Conservation (phyloP, 2,888 invertebrate species). For the Branchipolynoe longqiensis region DNA sequence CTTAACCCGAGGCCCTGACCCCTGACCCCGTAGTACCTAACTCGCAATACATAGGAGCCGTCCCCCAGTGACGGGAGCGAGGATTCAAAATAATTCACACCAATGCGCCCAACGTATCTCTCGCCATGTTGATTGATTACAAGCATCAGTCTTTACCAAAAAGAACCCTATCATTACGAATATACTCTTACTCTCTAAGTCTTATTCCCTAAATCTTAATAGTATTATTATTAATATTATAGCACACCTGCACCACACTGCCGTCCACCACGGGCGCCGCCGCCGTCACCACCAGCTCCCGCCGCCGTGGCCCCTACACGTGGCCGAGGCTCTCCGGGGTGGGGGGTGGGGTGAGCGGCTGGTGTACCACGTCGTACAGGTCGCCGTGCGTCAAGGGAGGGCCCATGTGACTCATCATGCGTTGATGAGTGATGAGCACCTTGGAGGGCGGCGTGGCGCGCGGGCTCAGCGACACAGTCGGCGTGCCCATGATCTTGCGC, state of each 20-base stretch:
- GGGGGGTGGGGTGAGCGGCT: slow-evolving; percentile 36
- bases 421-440: slow-evolving; percentile 46
- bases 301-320: neutral
- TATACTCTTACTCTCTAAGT: neutral
- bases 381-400: neutral
- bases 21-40: neutral
- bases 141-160: neutral
- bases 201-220: neutral
- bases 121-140: neutral
- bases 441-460: slow-evolving; percentile 47
- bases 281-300: too few relatives aligned
- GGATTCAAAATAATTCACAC: neutral
- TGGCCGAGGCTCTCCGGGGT: slow-evolving; percentile 28
- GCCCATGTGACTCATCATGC: slow-evolving; percentile 53
- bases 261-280: neutral
- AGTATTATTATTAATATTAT: neutral
- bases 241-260: neutral
- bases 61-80: neutral
- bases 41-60: neutral
- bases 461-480: slow-evolving; percentile 42
- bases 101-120: too few relatives aligned
- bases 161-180: slow-evolving; percentile 17
- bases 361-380: neutral
- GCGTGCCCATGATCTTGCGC: slow-evolving; percentile 23
- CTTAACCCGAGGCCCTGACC: neutral